phyloP scores from a whole-genome alignment of 2,888 invertebrate genomes.

The Teinopalpus imperialis region DNA sequence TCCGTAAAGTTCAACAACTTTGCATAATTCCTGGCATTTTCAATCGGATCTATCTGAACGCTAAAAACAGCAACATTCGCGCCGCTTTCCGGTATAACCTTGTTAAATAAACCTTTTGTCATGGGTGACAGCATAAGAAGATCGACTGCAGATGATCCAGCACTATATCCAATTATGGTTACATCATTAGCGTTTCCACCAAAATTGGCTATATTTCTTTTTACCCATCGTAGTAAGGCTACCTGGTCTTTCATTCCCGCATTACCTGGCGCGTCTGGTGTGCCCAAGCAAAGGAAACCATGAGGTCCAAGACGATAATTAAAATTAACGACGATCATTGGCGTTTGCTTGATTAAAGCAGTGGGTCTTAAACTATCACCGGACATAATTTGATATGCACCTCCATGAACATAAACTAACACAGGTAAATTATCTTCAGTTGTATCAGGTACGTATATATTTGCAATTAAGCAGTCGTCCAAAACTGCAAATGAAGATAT shows the following conservation, averaged over 20 bases:
- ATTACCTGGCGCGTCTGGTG: constrained; percentile 53
- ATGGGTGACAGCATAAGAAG: constrained; percentile 49
- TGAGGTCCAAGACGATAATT: constrained; percentile 55
- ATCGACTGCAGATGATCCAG: constrained; percentile 52
- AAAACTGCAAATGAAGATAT: constrained; percentile 1
- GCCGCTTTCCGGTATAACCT: constrained; percentile 54
- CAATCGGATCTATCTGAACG: constrained; percentile 48
- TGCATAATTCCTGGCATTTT: constrained; percentile 49
- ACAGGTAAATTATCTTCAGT: constrained; percentile 46
- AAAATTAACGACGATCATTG: constrained; percentile 48
- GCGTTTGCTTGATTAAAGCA: constrained; percentile 38
- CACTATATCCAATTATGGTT: constrained; percentile 51
- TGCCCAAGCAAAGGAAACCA: constrained; percentile 58
- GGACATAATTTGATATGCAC: constrained; percentile 55
- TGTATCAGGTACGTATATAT: constrained; percentile 38
- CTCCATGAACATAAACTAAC: constrained; percentile 64
- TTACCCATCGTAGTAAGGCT: constrained; percentile 41
- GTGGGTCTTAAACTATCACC: constrained; percentile 37
- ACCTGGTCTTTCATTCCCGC: constrained; percentile 65
- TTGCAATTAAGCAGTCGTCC: constrained; percentile 40
- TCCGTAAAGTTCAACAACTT: constrained; percentile 39
- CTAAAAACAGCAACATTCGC: constrained; percentile 38
- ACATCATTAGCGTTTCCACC: constrained; percentile 60
- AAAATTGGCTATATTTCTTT: constrained; percentile 51
- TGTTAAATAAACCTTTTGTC: constrained; percentile 50